Conservation (phyloP, 2,888 invertebrate species). For the Pollenia griseotomentosa region DNA sequence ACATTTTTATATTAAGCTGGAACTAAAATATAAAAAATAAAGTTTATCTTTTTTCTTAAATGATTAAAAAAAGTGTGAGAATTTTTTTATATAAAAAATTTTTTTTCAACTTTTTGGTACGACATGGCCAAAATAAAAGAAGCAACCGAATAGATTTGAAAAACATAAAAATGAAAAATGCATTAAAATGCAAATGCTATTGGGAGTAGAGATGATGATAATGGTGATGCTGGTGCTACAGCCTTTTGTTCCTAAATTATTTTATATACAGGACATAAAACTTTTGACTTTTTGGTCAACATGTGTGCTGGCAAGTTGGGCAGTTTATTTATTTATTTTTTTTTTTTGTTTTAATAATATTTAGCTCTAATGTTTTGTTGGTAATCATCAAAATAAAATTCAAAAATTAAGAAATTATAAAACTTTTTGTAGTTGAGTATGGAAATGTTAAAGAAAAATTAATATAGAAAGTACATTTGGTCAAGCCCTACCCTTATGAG, state of each 20-base stretch:
- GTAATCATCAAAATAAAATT: slow-evolving; percentile 15
- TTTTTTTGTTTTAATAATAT: not conserved
- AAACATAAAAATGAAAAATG: slow-evolving; percentile 62
- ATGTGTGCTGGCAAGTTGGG: slow-evolving; percentile 49
- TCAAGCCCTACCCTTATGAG: no score
- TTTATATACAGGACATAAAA: slow-evolving; percentile 51
- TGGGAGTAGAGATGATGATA: slow-evolving; percentile 27
- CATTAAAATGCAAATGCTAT: slow-evolving; percentile 67
- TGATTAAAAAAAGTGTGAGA: slow-evolving; percentile 62
- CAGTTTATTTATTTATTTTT: not conserved
- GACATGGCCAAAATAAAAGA: not conserved
- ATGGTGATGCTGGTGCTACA: slow-evolving; percentile 2
- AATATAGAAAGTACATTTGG: no score
- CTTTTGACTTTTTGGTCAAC: slow-evolving; percentile 66
- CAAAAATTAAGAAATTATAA: not conserved
- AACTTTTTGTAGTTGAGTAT: not conserved
- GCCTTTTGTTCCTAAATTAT: slow-evolving; percentile 48
- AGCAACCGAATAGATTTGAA: slow-evolving; percentile 3
- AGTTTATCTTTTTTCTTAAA: slow-evolving; percentile 52
- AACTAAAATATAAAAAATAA: slow-evolving; percentile 46
- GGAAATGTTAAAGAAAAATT: no score
- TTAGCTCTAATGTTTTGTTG: slow-evolving; percentile 13
- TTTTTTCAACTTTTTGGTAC: slow-evolving; percentile 11
- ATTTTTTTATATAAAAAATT: slow-evolving; percentile 19
- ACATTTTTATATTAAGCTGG: not conserved